These are phyloP conservation scores for Oncorhynchus masou DNA, from an alignment of 2,113 vertebrate species.

Conservation along the genomic window DNA sequence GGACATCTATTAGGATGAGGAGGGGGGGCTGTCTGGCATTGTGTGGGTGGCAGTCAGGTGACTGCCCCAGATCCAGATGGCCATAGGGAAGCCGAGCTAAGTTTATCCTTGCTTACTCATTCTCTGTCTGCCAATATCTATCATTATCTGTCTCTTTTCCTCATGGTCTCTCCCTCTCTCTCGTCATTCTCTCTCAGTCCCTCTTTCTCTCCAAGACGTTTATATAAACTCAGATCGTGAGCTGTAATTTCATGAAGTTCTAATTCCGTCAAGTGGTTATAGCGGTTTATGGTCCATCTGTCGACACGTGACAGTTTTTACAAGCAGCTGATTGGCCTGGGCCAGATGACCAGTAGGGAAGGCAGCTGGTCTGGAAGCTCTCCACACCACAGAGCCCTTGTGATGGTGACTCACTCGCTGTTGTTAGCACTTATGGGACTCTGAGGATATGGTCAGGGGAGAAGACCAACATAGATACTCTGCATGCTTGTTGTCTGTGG, in stretches of 20 bases:
- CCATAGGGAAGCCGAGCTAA: not conserved
- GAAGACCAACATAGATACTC: not conserved
- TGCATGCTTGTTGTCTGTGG: too few species aligned
- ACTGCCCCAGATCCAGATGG: not conserved
- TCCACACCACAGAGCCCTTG: not conserved
- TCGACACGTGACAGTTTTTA: constrained; percentile 18
- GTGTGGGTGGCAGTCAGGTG: constrained; percentile 6
- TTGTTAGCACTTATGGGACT: too few species aligned
- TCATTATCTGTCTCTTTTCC: not conserved
- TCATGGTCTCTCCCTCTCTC: not conserved
- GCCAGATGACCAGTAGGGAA: constrained; percentile 2
- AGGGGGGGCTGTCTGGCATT: constrained; percentile 8
- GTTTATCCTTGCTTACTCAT: not conserved
- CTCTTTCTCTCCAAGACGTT: not conserved
- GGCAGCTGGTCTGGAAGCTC: constrained; percentile 41
- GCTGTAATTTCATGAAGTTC: constrained; percentile 5
- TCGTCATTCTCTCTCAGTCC: not conserved
- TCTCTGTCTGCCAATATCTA: not conserved
- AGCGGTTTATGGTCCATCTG: constrained; percentile 14
- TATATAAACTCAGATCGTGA: not conserved
- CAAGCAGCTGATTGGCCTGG: constrained; percentile 20
- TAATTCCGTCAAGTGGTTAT: constrained; percentile 6
- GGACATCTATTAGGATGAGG: constrained; percentile 12
- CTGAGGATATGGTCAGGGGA: too few species aligned
- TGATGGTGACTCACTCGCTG: too few species aligned